phyloP scores from a whole-genome alignment of 1,140 invertebrate species.

The Drosophila kohkoa region DNA sequence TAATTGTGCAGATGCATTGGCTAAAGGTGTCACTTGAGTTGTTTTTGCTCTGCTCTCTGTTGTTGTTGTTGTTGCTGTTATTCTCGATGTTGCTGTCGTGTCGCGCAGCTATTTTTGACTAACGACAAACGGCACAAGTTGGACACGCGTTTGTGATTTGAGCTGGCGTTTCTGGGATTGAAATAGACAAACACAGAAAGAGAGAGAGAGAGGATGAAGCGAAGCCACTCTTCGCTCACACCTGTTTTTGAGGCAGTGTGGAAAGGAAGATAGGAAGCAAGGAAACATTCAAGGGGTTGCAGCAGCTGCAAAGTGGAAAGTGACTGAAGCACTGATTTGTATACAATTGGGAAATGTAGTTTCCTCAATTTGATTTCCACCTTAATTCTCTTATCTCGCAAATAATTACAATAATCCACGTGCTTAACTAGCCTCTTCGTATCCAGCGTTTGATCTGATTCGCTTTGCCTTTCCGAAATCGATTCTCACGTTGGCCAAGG shows the following conservation, averaged over 20 bases:
- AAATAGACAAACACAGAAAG: constrained; percentile 4
- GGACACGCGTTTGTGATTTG: constrained; percentile 70
- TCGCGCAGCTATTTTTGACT: constrained; percentile 65
- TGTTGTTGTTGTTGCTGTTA: not conserved
- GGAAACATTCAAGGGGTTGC: constrained; percentile 3
- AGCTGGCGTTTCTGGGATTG: constrained; percentile 17
- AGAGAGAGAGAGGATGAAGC: not conserved
- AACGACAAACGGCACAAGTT: constrained; percentile 72
- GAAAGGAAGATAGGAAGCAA: constrained; percentile 2
- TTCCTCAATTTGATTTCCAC: too few species aligned
- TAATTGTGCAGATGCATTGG: constrained; percentile 81
- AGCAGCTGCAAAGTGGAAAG: constrained; percentile 2
- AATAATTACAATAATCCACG: constrained; percentile 12
- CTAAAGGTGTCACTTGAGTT: constrained; percentile 78
- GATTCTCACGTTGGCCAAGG: constrained; percentile 74
- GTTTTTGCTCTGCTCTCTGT: constrained; percentile 29
- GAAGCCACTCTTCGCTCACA: not conserved
- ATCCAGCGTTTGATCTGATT: constrained; percentile 8
- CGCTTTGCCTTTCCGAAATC: constrained; percentile 36
- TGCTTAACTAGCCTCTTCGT: constrained; percentile 24
- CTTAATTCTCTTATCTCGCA: not conserved
- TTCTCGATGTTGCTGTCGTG: constrained; percentile 47
- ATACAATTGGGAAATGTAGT: too few species aligned
- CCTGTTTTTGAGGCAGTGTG: constrained; percentile 8
- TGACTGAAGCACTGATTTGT: not conserved